phyloP scores from a whole-genome alignment of 2,797 vertebrate genomes.

The Halcyon badia region DNA sequence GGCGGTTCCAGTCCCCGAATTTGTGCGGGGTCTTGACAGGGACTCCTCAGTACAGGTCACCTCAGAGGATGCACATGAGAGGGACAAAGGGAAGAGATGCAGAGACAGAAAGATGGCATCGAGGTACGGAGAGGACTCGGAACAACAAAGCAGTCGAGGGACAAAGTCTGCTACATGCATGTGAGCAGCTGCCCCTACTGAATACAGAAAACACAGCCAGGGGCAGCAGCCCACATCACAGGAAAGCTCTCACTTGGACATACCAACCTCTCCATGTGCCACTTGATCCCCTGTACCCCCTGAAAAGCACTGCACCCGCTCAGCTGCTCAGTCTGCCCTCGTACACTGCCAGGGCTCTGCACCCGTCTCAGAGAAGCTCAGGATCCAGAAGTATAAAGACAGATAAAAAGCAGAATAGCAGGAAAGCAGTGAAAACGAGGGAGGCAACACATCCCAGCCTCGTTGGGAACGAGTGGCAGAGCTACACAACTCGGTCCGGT shows the following conservation, averaged over 20 bases:
- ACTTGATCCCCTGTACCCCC: not conserved
- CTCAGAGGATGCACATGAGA: not conserved
- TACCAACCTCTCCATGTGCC: accelerated
- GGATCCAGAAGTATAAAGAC: not conserved
- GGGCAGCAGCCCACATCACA: not conserved
- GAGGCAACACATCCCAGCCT: not conserved
- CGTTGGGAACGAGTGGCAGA: not conserved
- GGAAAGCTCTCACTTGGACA: not conserved
- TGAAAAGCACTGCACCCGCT: accelerated
- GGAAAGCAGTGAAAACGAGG: not conserved
- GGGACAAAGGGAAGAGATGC: not conserved
- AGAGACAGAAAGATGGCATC: not conserved
- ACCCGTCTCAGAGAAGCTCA: accelerated
- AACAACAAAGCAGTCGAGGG: not conserved
- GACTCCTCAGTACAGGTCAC: not conserved
- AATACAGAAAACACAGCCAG: not conserved
- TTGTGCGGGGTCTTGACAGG: not conserved
- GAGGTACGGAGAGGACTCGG: accelerated
- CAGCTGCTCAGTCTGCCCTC: accelerated
- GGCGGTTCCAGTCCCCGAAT: not conserved
- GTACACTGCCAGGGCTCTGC: accelerated
- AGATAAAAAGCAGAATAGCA: not conserved
- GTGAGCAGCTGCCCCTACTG: not conserved
- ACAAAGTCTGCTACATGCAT: accelerated
- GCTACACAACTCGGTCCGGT: not conserved